Conservation (phyloP, 1,140 invertebrate genomes). For the Alviniconcha marisindica region DNA sequence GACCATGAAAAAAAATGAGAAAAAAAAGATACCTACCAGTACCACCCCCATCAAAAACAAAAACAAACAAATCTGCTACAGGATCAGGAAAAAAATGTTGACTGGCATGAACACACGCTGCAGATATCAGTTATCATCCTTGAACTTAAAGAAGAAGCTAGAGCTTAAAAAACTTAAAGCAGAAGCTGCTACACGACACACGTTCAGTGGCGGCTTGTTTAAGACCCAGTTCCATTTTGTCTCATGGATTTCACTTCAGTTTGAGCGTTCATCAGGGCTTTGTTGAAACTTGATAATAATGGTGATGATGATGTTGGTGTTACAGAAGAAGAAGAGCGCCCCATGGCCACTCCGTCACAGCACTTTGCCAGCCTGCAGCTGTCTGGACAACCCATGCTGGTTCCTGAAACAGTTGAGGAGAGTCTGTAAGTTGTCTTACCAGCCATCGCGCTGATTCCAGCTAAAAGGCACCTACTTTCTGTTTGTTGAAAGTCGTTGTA, state of each 20-base stretch:
- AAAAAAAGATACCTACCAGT: neutral
- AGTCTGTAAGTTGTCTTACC: conserved; percentile 55
- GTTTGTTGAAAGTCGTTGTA: neutral
- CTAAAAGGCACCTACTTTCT: neutral
- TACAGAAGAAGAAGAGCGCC: conserved; percentile 36
- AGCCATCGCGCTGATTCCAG: neutral
- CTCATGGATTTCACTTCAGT: no score
- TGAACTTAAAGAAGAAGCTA: neutral
- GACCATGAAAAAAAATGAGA: neutral
- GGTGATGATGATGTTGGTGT: neutral
- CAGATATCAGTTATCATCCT: no score
- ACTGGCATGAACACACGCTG: no score
- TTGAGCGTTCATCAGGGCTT: no score
- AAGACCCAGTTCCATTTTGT: no score
- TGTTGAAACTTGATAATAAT: neutral
- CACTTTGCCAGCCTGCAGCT: conserved; percentile 56
- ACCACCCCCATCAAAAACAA: neutral
- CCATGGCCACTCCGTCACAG: conserved; percentile 48
- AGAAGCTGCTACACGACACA: no score
- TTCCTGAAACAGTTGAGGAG: conserved; percentile 58
- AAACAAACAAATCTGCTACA: no score
- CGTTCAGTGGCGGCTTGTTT: no score
- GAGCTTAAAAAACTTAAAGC: no score
- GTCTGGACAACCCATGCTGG: conserved; percentile 54
- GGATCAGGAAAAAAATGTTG: no score